A percentile compares a stretch with the other conserved stretches of the same genome.
Conservation (phyloP, 2,113 vertebrate genomes). For the Cathartes aura region DNA sequence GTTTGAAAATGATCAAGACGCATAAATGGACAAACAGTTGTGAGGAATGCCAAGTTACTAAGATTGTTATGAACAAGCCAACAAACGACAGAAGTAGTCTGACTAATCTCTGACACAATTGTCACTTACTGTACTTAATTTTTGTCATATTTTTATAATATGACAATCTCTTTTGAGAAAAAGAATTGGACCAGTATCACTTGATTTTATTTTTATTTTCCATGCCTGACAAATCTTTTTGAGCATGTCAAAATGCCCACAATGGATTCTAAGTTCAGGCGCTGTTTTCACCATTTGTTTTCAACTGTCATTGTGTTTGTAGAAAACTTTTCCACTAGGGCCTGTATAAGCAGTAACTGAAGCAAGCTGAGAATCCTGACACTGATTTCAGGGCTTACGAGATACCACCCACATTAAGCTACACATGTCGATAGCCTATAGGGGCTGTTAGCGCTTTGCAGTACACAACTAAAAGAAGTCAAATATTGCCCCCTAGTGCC, state of each 20-base stretch:
- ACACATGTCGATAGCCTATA: not conserved
- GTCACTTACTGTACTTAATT: not conserved
- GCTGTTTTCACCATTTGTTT: accelerated
- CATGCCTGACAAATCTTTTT: accelerated
- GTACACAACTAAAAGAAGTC: not conserved
- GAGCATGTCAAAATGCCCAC: not conserved
- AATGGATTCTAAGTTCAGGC: accelerated
- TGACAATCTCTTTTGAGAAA: not conserved
- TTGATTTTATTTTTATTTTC: not conserved
- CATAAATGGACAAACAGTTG: not conserved
- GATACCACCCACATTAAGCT: not conserved
- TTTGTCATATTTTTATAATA: not conserved
- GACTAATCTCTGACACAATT: not conserved
- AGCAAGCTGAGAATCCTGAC: not conserved
- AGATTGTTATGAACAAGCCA: not conserved
- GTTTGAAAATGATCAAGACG: not conserved
- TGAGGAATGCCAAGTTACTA: not conserved
- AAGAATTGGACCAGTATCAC: not conserved
- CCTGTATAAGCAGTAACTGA: not conserved
- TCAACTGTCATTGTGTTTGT: accelerated
- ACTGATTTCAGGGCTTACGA: not conserved
- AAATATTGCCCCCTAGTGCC: constrained; percentile 66
- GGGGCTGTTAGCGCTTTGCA: accelerated
- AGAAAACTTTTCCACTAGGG: too few relatives aligned
- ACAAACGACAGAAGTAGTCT: not conserved